Conservation (phyloP, 2,888 invertebrate genomes). For the Anthoptus insignis region DNA sequence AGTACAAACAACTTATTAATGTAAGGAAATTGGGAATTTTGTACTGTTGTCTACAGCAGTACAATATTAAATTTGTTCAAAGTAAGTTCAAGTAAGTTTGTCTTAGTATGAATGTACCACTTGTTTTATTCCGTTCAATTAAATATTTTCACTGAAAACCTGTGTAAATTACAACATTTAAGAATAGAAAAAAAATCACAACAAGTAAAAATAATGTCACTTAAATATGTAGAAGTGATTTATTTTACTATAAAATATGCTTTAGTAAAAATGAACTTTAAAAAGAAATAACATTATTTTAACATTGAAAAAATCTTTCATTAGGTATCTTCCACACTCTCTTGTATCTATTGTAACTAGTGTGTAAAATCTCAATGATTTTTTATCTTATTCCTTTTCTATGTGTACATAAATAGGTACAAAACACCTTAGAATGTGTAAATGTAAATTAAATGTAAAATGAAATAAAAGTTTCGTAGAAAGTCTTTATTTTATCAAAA, state of each 20-base stretch:
- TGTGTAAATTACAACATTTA: too few relatives aligned
- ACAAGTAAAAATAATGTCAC: too few relatives aligned
- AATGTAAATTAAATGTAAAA: conserved; percentile 81
- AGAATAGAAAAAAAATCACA: too few relatives aligned
- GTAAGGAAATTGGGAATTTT: not conserved
- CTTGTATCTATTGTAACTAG: conserved; percentile 8
- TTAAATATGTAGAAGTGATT: too few relatives aligned
- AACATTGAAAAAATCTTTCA: too few relatives aligned
- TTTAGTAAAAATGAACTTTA: too few relatives aligned
- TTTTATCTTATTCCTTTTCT: conserved; percentile 64
- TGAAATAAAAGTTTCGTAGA: conserved; percentile 85
- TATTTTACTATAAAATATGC: too few relatives aligned
- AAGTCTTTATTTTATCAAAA: conserved; percentile 62
- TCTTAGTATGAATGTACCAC: not conserved
- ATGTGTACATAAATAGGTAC: conserved; percentile 71
- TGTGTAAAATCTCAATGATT: conserved; percentile 52
- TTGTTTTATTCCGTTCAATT: too few relatives aligned
- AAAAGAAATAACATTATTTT: too few relatives aligned
- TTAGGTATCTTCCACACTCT: conserved; percentile 10
- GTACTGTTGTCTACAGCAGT: not conserved
- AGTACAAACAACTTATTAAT: not conserved
- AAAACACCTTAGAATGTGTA: conserved; percentile 59
- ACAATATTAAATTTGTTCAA: not conserved
- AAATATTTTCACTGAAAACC: too few relatives aligned
- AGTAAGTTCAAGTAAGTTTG: too few relatives aligned